These are phyloP conservation scores for Pogonocherus hispidulus DNA, from an alignment of 2,888 invertebrate species.

Conservation along the genomic window DNA sequence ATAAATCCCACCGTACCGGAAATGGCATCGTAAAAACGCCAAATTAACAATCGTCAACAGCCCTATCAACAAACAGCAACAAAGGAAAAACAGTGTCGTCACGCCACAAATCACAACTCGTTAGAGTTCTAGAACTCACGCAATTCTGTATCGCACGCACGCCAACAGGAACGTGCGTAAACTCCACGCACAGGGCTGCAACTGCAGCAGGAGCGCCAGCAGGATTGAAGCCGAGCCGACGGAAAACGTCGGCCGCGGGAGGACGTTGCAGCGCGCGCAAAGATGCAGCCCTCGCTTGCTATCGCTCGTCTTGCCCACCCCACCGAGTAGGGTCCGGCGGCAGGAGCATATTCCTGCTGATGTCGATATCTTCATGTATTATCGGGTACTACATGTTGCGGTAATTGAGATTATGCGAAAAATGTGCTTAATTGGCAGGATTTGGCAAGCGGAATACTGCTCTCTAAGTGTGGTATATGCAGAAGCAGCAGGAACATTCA, in stretches of 20 bases:
- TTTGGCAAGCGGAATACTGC: not conserved
- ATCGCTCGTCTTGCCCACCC: slow-evolving; percentile 47
- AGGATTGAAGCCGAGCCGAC: slow-evolving; percentile 50
- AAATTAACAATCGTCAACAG: slow-evolving; percentile 8
- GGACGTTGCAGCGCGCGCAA: slow-evolving; percentile 64
- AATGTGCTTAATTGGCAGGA: slow-evolving; percentile 5
- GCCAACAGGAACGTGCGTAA: slow-evolving; percentile 55
- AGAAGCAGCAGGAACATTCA: not conserved
- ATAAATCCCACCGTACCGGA: slow-evolving; percentile 33
- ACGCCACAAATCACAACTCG: slow-evolving; percentile 41
- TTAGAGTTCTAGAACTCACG: slow-evolving; percentile 24
- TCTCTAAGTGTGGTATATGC: too few relatives aligned
- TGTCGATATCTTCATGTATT: slow-evolving; percentile 29
- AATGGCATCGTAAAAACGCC: slow-evolving; percentile 25
- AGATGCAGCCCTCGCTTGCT: slow-evolving; percentile 56
- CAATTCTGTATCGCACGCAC: slow-evolving; percentile 29
- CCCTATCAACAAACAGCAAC: slow-evolving; percentile 14
- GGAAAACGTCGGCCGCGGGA: slow-evolving; percentile 45
- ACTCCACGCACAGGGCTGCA: slow-evolving; percentile 63
- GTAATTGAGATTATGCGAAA: slow-evolving; percentile 14
- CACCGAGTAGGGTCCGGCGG: slow-evolving; percentile 50
- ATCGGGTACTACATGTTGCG: slow-evolving; percentile 15
- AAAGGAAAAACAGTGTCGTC: slow-evolving; percentile 23
- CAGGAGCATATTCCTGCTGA: slow-evolving; percentile 29
- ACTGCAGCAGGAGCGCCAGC: slow-evolving; percentile 60